phyloP scores from a whole-genome alignment of 2,113 vertebrate species.

The Pyrgilauda ruficollis region DNA sequence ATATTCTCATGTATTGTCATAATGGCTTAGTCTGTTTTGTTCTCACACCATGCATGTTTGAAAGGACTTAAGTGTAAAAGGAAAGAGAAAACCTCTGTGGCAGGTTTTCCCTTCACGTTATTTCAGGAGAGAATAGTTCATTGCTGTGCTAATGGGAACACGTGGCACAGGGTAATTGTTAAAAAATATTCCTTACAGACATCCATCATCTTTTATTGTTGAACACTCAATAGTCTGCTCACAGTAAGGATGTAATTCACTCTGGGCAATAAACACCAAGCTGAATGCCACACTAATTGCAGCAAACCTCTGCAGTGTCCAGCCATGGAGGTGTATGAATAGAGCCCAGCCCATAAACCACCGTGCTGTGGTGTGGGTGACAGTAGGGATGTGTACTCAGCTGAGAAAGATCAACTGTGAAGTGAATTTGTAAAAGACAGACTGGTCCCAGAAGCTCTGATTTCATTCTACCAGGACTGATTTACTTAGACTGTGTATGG shows the following conservation, averaged over 20 bases:
- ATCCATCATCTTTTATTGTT: not conserved
- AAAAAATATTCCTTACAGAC: slow-evolving; percentile 1
- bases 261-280: not conserved
- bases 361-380: fast-evolving
- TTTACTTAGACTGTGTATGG: not conserved
- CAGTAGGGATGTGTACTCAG: not conserved
- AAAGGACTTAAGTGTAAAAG: not conserved
- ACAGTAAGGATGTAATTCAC: not conserved
- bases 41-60: not conserved
- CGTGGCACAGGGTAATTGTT: not conserved
- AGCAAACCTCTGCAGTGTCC: not conserved
- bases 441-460: not conserved
- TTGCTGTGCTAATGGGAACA: not conserved
- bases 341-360: not conserved
- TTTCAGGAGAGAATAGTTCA: not conserved
- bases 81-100: not conserved
- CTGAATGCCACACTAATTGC: not conserved
- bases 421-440: not conserved
- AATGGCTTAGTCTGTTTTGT: not conserved
- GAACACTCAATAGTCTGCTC: slow-evolving; percentile 5
- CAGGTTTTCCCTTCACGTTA: not conserved
- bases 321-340: not conserved
- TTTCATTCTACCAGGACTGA: not conserved
- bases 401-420: not conserved
- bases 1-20: not conserved